phyloP scores from a whole-genome alignment of 2,888 invertebrate species.

The Gryllus longicercus region DNA sequence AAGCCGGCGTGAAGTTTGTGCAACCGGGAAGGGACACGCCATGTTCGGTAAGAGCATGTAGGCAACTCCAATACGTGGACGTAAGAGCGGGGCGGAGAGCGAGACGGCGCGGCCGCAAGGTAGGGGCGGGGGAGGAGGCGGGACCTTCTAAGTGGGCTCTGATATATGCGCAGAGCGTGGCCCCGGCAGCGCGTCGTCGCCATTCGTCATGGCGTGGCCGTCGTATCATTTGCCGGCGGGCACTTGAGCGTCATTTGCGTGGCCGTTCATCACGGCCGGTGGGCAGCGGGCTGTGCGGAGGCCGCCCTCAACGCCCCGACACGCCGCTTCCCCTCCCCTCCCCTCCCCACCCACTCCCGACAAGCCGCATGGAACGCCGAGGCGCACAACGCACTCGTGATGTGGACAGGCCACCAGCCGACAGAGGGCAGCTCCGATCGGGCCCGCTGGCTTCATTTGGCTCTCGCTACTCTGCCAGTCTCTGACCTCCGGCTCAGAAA shows the following conservation, averaged over 20 bases:
- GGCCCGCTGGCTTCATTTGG: no score
- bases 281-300: neutral
- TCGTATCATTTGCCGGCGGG: neutral
- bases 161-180: neutral
- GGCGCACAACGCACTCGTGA: no score
- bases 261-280: neutral
- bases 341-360: no score
- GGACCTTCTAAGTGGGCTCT: neutral
- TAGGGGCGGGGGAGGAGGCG: neutral
- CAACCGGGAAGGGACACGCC: no score
- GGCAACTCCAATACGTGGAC: neutral
- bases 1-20: no score
- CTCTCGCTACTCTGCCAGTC: no score
- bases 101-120: neutral
- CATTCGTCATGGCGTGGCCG: slow-evolving; percentile 5
- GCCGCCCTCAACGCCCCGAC: neutral
- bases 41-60: no score
- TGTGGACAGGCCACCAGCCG: no score
- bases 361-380: no score
- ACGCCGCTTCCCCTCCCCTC: no score
- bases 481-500: no score
- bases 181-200: neutral
- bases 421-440: no score
- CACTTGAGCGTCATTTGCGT: slow-evolving; percentile 3
- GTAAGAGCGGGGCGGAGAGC: neutral